A percentile compares a stretch with the other conserved stretches of the same genome.
Evolutionary conservation across 1,140 invertebrate genomes (phyloP).

Genomic region (Radopholus similis): DNA sequence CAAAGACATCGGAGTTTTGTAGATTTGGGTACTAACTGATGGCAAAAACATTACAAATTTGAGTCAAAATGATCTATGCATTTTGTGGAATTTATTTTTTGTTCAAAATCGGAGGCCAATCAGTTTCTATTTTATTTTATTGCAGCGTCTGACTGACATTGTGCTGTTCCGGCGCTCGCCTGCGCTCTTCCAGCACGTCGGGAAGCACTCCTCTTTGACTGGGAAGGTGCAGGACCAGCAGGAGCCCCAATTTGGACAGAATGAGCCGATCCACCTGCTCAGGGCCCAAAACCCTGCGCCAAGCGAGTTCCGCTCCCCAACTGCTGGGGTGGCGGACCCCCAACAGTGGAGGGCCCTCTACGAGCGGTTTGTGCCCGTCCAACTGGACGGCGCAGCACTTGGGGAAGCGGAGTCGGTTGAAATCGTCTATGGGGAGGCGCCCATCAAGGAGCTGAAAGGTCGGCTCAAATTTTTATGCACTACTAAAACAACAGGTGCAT

Average conservation of each 20-base stretch:
- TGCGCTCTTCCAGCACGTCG: constrained; percentile 18
- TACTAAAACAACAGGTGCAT: too few species aligned
- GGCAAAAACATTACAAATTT: too few species aligned
- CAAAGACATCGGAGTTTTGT: too few species aligned
- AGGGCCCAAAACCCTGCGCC: constrained; percentile 3
- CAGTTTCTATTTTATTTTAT: neutral
- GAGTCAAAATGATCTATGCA: too few species aligned
- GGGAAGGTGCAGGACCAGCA: constrained; percentile 18
- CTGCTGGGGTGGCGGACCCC: neutral
- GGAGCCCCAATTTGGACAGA: constrained; percentile 1
- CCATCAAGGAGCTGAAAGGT: neutral
- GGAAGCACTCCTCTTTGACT: constrained; percentile 11
- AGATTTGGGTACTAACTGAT: too few species aligned
- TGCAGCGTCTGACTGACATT: neutral
- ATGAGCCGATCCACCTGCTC: neutral
- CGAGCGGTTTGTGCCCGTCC: constrained; percentile 1
- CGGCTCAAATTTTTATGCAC: too few species aligned
- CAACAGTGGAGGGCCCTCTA: constrained; percentile 1
- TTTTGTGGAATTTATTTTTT: too few species aligned
- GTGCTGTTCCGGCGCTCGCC: constrained; percentile 2
- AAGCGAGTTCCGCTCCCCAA: neutral
- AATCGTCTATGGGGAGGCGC: neutral
- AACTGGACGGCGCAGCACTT: neutral
- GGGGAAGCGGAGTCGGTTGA: neutral
- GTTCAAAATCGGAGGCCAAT: neutral